These are phyloP conservation scores for Stenodera caucasica DNA, from an alignment of 2,888 invertebrate genomes.

Conservation along the genomic window DNA sequence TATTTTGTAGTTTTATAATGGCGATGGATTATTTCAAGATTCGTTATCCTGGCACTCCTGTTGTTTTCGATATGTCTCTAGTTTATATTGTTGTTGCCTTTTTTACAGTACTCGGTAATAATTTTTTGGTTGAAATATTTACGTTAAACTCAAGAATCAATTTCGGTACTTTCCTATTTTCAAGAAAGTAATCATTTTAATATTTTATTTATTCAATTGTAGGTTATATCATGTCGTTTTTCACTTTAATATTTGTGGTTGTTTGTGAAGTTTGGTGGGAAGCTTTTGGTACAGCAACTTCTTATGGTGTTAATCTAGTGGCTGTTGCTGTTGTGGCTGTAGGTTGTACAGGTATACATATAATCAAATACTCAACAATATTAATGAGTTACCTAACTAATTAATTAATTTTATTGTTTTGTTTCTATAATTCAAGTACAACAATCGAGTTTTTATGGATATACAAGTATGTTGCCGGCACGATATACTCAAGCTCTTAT, in stretches of 20 bases:
- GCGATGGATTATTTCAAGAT: constrained; percentile 91
- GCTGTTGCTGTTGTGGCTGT: constrained; percentile 85
- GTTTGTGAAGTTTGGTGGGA: constrained; percentile 87
- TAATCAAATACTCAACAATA: background rate
- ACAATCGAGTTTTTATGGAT: constrained; percentile 93
- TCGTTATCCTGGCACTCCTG: constrained; percentile 80
- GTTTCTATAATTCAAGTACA: constrained; percentile 63
- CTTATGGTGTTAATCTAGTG: constrained; percentile 80
- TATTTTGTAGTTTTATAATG: constrained; percentile 76
- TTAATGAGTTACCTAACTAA: no score
- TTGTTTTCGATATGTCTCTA: constrained; percentile 90
- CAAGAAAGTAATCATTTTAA: no score
- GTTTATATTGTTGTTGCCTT: constrained; percentile 91
- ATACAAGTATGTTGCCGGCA: constrained; percentile 88
- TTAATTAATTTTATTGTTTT: no score
- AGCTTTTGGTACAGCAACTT: constrained; percentile 73
- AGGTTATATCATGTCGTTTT: constrained; percentile 81
- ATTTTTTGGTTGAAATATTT: constrained; percentile 79
- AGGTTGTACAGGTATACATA: constrained; percentile 72
- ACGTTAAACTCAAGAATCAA: constrained; percentile 82
- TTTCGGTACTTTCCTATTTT: no score
- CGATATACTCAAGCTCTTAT: constrained; percentile 92
- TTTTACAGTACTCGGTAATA: constrained; percentile 82
- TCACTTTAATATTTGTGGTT: constrained; percentile 80
- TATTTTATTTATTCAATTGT: constrained; percentile 40